Percentiles rank a stretch among this genome's conserved stretches.
These are phyloP conservation scores for Ceraclea dissimilis DNA, from an alignment of 2,888 invertebrate species.

Conservation along the genomic window DNA sequence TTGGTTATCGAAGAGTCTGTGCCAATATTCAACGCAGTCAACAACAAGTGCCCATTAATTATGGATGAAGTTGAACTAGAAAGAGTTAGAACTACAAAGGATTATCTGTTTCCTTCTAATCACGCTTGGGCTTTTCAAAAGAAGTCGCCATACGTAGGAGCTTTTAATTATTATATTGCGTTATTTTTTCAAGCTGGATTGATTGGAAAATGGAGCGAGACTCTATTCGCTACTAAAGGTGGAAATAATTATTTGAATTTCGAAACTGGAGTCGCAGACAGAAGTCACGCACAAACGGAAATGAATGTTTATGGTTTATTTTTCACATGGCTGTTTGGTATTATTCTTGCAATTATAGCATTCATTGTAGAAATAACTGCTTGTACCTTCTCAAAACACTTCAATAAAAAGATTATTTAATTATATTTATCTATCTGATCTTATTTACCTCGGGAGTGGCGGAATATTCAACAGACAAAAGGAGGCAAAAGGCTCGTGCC, in stretches of 20 bases:
- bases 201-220: constrained; percentile 13
- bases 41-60: constrained; percentile 11
- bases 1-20: constrained; percentile 20
- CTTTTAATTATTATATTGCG: constrained; percentile 14
- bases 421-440: no score
- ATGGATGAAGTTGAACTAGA: constrained; percentile 8
- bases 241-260: constrained; percentile 1
- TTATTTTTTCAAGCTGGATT: constrained; percentile 15
- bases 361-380: constrained; percentile 4
- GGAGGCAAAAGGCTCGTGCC: no score
- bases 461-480: no score
- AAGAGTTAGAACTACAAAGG: constrained; percentile 14
- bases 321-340: constrained; percentile 18
- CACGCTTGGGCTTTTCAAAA: constrained; percentile 23
- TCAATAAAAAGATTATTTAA: background rate
- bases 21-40: constrained; percentile 9
- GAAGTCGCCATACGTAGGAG: constrained; percentile 16
- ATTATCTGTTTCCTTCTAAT: constrained; percentile 15
- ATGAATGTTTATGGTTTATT: constrained; percentile 13
- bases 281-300: background rate
- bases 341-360: constrained; percentile 4
- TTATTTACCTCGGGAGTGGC: no score
- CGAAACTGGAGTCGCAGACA: constrained; percentile 4
- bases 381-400: background rate
- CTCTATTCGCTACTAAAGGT: background rate